These are phyloP conservation scores for Drosophila yakuba DNA, from an alignment of 1,140 invertebrate genomes.

Conservation along the genomic window DNA sequence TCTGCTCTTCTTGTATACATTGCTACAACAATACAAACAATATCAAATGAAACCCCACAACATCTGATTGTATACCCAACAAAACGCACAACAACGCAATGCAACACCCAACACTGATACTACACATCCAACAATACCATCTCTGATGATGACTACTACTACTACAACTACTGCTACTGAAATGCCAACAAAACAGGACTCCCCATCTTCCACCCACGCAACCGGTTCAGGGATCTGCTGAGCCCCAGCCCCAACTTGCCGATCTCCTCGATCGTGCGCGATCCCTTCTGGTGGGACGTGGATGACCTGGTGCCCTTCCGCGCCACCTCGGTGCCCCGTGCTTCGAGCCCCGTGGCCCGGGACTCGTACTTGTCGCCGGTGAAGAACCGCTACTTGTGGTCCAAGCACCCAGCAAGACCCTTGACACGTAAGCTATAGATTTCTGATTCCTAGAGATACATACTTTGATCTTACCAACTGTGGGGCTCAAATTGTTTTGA, in stretches of 20 bases:
- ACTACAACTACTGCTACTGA: conserved; percentile 46
- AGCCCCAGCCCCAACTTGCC: conserved; percentile 91
- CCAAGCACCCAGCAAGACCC: conserved; percentile 94
- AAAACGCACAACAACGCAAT: conserved; percentile 32
- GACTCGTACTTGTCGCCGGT: conserved; percentile 94
- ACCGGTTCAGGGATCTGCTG: conserved; percentile 90
- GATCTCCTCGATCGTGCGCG: conserved; percentile 91
- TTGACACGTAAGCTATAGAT: conserved; percentile 86
- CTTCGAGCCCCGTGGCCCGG: conserved; percentile 89
- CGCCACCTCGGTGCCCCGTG: conserved; percentile 86
- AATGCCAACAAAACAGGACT: conserved; percentile 86
- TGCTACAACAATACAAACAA: conserved; percentile 61
- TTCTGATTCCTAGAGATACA: background rate
- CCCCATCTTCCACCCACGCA: conserved; percentile 89
- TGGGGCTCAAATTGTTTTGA: background rate
- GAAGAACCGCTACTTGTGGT: conserved; percentile 95
- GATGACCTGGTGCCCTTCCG: conserved; percentile 91
- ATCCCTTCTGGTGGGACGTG: conserved; percentile 94
- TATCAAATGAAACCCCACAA: conserved; percentile 58
- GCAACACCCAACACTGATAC: conserved; percentile 17
- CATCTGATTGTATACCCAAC: conserved; percentile 60
- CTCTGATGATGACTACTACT: conserved; percentile 28
- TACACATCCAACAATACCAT: conserved; percentile 28
- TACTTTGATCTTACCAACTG: conserved; percentile 33
- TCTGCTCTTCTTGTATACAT: conserved; percentile 83